Evolutionary conservation across 1,140 invertebrate species (phyloP).

Genomic region (Lysiphlebus fabarum): DNA sequence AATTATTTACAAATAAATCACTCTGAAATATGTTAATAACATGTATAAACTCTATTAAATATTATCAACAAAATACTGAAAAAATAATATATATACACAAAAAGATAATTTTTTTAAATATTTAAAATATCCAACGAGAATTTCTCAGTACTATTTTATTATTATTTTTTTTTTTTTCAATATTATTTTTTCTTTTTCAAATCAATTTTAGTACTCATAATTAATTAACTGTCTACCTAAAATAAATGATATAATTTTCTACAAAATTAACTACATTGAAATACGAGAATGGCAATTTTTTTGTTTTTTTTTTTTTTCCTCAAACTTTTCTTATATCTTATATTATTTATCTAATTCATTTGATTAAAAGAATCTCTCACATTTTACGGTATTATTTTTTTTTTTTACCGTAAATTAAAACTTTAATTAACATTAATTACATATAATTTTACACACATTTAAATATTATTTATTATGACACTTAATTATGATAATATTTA

Average conservation of each 20-base stretch:
- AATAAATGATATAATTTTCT: too few relatives aligned
- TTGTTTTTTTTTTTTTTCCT: too few relatives aligned
- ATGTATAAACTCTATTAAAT: slow-evolving; percentile 28
- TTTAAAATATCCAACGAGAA: slow-evolving; percentile 1
- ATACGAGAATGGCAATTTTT: too few relatives aligned
- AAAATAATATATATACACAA: slow-evolving; percentile 28
- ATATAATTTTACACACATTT: background rate
- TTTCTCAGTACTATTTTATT: slow-evolving; percentile 4
- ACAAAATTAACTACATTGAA: too few relatives aligned
- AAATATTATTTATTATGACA: slow-evolving; percentile 10
- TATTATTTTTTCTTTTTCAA: slow-evolving; percentile 4
- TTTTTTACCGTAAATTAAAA: too few relatives aligned
- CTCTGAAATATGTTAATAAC: slow-evolving; percentile 27
- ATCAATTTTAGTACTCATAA: too few relatives aligned
- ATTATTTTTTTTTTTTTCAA: slow-evolving; percentile 2
- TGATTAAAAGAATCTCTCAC: too few relatives aligned
- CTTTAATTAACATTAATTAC: too few relatives aligned
- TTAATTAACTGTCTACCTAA: too few relatives aligned
- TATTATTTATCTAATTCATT: too few relatives aligned
- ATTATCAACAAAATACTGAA: slow-evolving; percentile 27
- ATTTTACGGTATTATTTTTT: too few relatives aligned
- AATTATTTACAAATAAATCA: slow-evolving; percentile 27
- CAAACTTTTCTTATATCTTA: too few relatives aligned
- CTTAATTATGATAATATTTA: background rate
- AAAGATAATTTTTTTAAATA: slow-evolving; percentile 2